Evolutionary conservation across 2,113 vertebrate genomes (phyloP).

Genomic region (Mobula hypostoma): DNA sequence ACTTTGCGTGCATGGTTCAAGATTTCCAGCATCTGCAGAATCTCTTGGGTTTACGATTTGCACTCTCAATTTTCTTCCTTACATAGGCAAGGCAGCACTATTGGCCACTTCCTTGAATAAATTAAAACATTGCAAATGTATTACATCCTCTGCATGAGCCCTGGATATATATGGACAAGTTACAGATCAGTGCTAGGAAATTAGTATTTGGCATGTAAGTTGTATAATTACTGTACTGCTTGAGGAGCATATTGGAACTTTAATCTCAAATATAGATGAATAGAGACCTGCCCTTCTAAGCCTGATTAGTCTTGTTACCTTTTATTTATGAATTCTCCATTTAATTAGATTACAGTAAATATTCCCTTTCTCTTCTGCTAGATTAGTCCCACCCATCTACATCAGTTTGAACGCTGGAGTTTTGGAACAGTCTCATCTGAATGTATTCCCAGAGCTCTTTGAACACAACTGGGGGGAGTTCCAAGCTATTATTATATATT

Average conservation of each 20-base stretch:
- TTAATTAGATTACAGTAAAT: not conserved
- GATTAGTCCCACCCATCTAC: not conserved
- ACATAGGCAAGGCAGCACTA: not conserved
- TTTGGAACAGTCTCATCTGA: not conserved
- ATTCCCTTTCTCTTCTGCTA: not conserved
- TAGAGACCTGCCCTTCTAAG: not conserved
- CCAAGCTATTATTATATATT: not conserved
- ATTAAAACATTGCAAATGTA: not conserved
- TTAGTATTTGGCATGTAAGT: not conserved
- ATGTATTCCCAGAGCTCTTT: not conserved
- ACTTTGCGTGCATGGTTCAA: too few relatives aligned
- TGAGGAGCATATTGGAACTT: not conserved
- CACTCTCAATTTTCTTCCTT: not conserved
- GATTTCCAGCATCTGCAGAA: too few relatives aligned
- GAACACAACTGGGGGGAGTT: not conserved
- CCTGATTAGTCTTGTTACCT: not conserved
- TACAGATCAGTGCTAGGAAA: not conserved
- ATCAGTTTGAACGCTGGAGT: not conserved
- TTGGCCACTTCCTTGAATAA: not conserved
- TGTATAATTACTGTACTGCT: not conserved
- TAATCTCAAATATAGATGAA: not conserved
- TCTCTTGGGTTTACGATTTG: too few relatives aligned
- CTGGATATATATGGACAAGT: not conserved
- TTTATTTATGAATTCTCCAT: not conserved
- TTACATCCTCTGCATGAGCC: not conserved